Conservation (phyloP, 2,888 invertebrate species). For the Eilema griseolum region DNA sequence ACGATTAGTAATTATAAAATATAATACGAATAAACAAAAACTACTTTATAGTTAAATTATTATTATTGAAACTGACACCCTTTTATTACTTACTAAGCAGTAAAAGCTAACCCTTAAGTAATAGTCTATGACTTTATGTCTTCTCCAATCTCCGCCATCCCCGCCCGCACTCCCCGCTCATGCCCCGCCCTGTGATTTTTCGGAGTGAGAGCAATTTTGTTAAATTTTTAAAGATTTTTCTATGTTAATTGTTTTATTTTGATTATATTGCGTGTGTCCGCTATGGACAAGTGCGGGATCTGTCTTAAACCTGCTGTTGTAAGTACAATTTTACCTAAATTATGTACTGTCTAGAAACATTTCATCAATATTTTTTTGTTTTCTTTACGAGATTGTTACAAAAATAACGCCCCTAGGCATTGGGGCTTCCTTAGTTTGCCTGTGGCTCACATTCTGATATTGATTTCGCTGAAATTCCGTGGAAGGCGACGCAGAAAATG, state of each 20-base stretch:
- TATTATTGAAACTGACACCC: no score
- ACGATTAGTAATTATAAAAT: not conserved
- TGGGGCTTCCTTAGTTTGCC: constrained; percentile 41
- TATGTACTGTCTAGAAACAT: constrained; percentile 63
- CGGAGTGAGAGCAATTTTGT: constrained; percentile 59
- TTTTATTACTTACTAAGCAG: not conserved
- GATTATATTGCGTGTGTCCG: constrained; percentile 52
- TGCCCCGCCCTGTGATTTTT: constrained; percentile 75
- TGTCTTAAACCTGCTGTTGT: constrained; percentile 81
- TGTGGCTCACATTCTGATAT: constrained; percentile 32
- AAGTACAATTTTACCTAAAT: constrained; percentile 60
- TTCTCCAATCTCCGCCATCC: constrained; percentile 52
- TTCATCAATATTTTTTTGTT: constrained; percentile 80
- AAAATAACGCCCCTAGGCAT: constrained; percentile 72
- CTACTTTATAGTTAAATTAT: not conserved
- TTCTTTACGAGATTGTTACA: constrained; percentile 78
- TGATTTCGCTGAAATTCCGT: constrained; percentile 40
- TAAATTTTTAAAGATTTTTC: constrained; percentile 69
- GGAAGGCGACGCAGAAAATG: constrained; percentile 53
- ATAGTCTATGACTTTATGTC: constrained; percentile 51
- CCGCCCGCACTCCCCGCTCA: constrained; percentile 60
- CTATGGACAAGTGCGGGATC: constrained; percentile 84
- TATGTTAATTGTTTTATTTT: constrained; percentile 65
- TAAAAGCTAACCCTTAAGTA: constrained; percentile 1
- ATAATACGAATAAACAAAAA: not conserved